These are phyloP conservation scores for Apodemia hepburni DNA, from an alignment of 2,888 invertebrate genomes.

Conservation along the genomic window DNA sequence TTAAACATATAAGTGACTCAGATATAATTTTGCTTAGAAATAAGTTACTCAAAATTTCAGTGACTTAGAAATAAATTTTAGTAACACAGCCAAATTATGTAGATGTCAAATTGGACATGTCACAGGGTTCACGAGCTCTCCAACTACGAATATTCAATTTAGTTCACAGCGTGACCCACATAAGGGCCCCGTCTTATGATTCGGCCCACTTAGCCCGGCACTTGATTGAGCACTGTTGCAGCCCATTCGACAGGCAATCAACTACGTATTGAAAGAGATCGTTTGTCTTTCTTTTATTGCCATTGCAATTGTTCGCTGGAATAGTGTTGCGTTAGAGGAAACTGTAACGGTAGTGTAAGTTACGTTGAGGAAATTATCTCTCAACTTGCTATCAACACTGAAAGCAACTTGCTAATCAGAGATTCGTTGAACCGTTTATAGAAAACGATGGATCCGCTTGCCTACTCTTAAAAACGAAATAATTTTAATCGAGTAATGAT, in stretches of 20 bases:
- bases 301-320: slow-evolving; percentile 41
- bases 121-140: not conserved
- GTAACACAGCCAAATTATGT: not conserved
- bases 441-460: not conserved
- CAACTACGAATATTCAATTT: slow-evolving; percentile 19
- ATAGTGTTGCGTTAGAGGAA: slow-evolving; percentile 34
- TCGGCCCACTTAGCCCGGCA: slow-evolving; percentile 30
- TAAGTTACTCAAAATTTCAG: no score
- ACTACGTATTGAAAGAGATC: slow-evolving; percentile 45
- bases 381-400: not conserved
- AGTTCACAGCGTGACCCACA: slow-evolving; percentile 29
- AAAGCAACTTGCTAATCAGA: no score
- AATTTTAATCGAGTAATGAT: no score
- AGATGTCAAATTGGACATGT: not conserved
- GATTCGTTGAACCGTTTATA: not conserved
- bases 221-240: slow-evolving; percentile 29
- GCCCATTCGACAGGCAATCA: slow-evolving; percentile 48
- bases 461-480: no score
- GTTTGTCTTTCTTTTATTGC: slow-evolving; percentile 56
- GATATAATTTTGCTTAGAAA: no score
- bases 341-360: slow-evolving; percentile 40
- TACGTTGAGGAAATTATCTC: not conserved
- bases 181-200: slow-evolving; percentile 30
- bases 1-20: no score
- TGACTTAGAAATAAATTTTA: no score